These are phyloP conservation scores for Cecidostiba fungosa DNA, from an alignment of 2,888 invertebrate genomes.

Conservation along the genomic window DNA sequence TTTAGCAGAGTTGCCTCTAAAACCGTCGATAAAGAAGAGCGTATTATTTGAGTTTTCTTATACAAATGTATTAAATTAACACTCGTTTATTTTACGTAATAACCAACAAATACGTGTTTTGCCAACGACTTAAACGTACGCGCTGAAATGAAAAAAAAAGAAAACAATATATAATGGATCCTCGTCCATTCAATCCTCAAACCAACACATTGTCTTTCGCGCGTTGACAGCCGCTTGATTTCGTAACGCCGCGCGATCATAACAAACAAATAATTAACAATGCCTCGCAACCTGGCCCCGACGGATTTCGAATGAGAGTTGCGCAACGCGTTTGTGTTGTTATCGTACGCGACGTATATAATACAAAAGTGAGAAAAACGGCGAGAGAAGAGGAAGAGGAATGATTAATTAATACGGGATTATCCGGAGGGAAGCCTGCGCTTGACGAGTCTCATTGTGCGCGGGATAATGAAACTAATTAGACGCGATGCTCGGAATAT, in stretches of 20 bases:
- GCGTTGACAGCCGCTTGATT: background rate
- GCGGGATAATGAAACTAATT: constrained; percentile 59
- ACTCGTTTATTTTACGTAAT: no score
- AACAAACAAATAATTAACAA: constrained; percentile 23
- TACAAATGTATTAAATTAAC: no score
- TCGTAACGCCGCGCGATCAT: background rate
- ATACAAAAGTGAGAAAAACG: constrained; percentile 15
- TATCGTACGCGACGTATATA: background rate
- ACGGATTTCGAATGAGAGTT: constrained; percentile 7
- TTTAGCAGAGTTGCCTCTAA: background rate
- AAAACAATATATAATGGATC: background rate
- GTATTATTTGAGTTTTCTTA: no score
- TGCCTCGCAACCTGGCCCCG: background rate
- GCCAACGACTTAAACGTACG: background rate
- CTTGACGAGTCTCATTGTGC: constrained; percentile 58
- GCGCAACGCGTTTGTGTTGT: background rate
- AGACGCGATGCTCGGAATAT: constrained; percentile 26
- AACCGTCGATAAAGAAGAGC: background rate
- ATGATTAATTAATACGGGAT: constrained; percentile 58
- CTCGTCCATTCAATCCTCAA: background rate
- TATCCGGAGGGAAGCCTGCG: constrained; percentile 26
- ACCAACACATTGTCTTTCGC: no score
- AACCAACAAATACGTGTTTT: no score
- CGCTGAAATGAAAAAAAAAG: background rate
- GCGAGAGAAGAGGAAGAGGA: constrained; percentile 17